phyloP scores from a whole-genome alignment of 2,113 vertebrate species.

The Xenotilapia longispinis region DNA sequence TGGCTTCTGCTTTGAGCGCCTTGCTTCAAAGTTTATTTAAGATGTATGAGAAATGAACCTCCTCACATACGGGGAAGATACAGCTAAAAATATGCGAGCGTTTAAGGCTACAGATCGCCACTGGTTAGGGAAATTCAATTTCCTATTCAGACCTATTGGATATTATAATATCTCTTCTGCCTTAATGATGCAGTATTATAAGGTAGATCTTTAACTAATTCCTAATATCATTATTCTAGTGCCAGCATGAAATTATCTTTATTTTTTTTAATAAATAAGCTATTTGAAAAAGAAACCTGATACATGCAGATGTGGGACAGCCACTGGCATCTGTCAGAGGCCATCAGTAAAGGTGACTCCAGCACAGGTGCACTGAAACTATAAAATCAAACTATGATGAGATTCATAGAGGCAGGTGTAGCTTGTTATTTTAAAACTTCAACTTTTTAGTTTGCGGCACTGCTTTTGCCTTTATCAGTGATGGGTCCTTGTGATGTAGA shows the following conservation, averaged over 20 bases:
- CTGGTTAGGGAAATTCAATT: not conserved
- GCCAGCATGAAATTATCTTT: not conserved
- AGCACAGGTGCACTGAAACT: not conserved
- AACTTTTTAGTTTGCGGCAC: not conserved
- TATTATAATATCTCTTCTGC: not conserved
- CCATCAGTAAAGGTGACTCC: not conserved
- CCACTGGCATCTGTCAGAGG: not conserved
- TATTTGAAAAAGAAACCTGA: not conserved
- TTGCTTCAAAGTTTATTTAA: not conserved
- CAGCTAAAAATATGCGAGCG: not conserved
- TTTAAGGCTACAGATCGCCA: not conserved
- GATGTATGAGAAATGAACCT: not conserved
- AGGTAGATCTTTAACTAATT: not conserved
- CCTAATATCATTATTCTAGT: not conserved
- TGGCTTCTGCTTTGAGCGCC: not conserved
- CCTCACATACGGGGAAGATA: not conserved
- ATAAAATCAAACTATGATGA: not conserved
- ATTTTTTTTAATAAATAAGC: not conserved
- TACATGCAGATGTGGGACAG: not conserved
- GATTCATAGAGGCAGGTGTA: not conserved
- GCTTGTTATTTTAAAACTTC: not conserved
- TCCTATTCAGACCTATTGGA: not conserved
- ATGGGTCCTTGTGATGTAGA: not conserved
- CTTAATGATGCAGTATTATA: not conserved
- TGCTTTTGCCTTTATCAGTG: not conserved